Conservation (phyloP, 2,113 vertebrate genomes). For the Catharus minimus region DNA sequence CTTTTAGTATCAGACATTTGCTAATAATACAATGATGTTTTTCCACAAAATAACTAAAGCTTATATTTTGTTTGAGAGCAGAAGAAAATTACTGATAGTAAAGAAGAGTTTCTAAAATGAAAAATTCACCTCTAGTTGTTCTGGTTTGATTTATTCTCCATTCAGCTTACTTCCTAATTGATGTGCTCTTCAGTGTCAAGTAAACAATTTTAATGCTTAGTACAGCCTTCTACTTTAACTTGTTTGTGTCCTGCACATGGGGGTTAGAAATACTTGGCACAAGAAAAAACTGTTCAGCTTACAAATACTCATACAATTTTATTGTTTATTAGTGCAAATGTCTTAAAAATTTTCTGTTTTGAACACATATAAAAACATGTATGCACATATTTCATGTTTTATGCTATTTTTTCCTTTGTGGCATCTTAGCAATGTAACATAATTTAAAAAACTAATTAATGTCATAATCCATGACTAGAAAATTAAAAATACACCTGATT, state of each 20-base stretch:
- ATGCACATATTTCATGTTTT: constrained; percentile 70
- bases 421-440: not conserved
- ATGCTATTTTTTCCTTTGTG: constrained; percentile 63
- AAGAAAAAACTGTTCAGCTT: not conserved
- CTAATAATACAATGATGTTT: not conserved
- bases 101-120: not conserved
- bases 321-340: not conserved
- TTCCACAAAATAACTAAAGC: not conserved
- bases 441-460: constrained; percentile 17
- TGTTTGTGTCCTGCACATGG: not conserved
- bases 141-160: not conserved
- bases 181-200: not conserved
- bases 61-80: not conserved
- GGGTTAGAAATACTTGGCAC: not conserved
- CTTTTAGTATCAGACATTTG: not conserved
- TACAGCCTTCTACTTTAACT: not conserved
- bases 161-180: not conserved
- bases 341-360: not conserved
- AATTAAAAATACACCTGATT: not conserved
- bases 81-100: not conserved
- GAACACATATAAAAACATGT: not conserved
- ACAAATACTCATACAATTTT: not conserved
- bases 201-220: not conserved
- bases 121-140: not conserved
- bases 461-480: not conserved